Evolutionary conservation across 1,140 invertebrate genomes (phyloP).

Genomic region (Vollenhovia emeryi): DNA sequence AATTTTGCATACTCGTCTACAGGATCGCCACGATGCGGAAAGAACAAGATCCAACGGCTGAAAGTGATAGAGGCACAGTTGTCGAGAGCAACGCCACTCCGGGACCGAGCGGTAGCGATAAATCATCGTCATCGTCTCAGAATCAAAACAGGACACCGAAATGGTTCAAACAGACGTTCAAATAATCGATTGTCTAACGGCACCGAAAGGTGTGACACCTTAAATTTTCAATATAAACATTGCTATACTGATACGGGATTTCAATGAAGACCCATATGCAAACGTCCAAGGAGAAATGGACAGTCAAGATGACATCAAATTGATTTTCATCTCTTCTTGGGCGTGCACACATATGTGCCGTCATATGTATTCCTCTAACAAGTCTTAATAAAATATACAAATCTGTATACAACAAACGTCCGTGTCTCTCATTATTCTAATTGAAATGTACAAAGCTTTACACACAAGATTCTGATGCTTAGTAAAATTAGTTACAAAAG

Average conservation of each 20-base stretch:
- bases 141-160: constrained; percentile 81
- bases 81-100: constrained; percentile 39
- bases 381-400: constrained; percentile 55
- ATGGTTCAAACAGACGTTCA: constrained; percentile 81
- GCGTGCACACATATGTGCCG: constrained; percentile 19
- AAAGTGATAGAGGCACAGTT: constrained; percentile 29
- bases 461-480: constrained; percentile 21
- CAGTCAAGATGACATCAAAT: no score
- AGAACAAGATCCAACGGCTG: constrained; percentile 18
- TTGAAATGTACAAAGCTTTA: constrained; percentile 56
- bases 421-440: constrained; percentile 55
- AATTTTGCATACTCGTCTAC: constrained; percentile 20
- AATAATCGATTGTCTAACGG: constrained; percentile 35
- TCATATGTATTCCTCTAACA: neutral
- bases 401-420: constrained; percentile 51
- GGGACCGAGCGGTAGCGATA: constrained; percentile 63
- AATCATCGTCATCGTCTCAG: constrained; percentile 17
- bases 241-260: constrained; percentile 16
- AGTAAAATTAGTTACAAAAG: constrained; percentile 60
- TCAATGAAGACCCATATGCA: constrained; percentile 36
- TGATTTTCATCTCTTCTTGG: no score
- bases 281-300: no score
- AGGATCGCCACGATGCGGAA: constrained; percentile 31
- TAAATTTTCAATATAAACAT: constrained; percentile 42
- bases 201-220: neutral